A percentile compares a stretch with the other conserved stretches of the same genome.
These are phyloP conservation scores for Anser brachyrhynchus DNA, from an alignment of 2,113 vertebrate genomes.

Conservation along the genomic window DNA sequence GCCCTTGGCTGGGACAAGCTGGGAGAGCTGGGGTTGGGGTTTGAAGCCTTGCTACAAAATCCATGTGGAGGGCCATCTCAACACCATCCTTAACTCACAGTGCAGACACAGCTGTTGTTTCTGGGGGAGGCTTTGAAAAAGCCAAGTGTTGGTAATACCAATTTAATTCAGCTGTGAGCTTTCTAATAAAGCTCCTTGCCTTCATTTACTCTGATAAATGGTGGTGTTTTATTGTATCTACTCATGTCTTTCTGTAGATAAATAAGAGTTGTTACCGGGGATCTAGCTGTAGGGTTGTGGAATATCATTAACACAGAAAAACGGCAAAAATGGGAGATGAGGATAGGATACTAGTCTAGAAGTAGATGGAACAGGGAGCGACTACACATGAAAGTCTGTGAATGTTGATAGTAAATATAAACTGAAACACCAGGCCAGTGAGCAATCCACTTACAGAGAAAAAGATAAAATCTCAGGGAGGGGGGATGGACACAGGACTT, in stretches of 20 bases:
- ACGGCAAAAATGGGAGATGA: background rate
- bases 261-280: background rate
- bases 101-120: slow-evolving; percentile 1
- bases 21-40: background rate
- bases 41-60: background rate
- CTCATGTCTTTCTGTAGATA: slow-evolving; percentile 19
- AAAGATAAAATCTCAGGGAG: background rate
- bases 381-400: background rate
- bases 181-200: slow-evolving; percentile 31
- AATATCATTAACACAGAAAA: background rate
- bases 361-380: background rate
- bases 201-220: slow-evolving; percentile 27
- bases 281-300: background rate
- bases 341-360: background rate
- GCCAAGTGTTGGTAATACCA: background rate
- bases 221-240: background rate
- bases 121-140: slow-evolving; percentile 2
- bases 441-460: background rate
- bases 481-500: background rate
- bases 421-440: background rate
- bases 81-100: background rate
- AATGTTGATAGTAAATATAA: background rate
- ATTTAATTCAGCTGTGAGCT: slow-evolving; percentile 15
- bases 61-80: background rate
- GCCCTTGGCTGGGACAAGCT: background rate